phyloP scores from a whole-genome alignment of 2,797 vertebrate genomes.

The Rhinoraja longicauda region DNA sequence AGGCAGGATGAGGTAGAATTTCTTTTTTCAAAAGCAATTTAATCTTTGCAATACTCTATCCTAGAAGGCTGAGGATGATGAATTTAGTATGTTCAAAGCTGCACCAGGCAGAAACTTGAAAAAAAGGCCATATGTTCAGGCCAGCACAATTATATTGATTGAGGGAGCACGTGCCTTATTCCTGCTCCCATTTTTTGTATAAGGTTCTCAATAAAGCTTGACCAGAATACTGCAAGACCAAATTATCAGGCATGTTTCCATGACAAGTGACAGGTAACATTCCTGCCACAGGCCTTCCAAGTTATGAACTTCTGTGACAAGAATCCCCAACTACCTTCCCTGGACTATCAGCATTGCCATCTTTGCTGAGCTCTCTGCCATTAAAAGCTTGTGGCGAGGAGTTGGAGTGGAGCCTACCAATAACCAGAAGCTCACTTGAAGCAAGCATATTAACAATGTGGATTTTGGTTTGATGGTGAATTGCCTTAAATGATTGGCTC shows the following conservation, averaged over 20 bases:
- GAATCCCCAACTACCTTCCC: background rate
- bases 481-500: background rate
- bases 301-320: background rate
- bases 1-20: too few species aligned
- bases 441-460: background rate
- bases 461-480: background rate
- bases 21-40: too few species aligned
- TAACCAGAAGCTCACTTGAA: background rate
- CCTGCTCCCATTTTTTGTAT: too few species aligned
- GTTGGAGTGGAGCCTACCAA: background rate
- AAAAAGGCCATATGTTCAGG: too few species aligned
- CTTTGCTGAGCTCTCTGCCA: background rate
- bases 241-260: background rate
- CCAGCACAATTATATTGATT: too few species aligned
- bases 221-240: background rate
- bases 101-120: too few species aligned
- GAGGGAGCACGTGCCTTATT: too few species aligned
- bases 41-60: too few species aligned
- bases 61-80: too few species aligned
- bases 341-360: background rate
- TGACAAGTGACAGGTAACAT: background rate
- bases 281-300: background rate
- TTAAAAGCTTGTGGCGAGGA: background rate
- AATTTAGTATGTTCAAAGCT: too few species aligned
- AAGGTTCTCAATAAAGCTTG: background rate